These are phyloP conservation scores for Petaurus breviceps DNA, from an alignment of 2,113 vertebrate genomes.

Conservation along the genomic window DNA sequence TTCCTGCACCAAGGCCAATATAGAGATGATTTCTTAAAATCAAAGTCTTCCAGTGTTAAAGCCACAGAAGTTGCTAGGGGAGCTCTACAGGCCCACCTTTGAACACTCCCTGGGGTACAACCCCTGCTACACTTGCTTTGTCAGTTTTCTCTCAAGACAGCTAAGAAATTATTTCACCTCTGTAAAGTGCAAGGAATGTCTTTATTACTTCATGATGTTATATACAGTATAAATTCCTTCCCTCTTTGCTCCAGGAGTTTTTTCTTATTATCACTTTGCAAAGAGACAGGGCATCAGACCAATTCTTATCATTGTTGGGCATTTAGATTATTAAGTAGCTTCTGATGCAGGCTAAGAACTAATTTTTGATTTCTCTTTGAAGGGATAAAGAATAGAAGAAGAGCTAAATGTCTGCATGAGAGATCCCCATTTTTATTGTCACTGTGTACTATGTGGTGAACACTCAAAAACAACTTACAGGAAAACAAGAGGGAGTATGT, in stretches of 20 bases:
- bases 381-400: neutral
- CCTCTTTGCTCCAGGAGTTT: neutral
- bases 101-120: neutral
- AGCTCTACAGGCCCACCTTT: neutral
- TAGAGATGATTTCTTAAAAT: neutral
- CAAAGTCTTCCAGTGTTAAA: neutral
- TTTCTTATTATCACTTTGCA: neutral
- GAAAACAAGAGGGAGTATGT: neutral
- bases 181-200: neutral
- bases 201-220: neutral
- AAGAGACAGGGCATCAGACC: neutral
- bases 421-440: neutral
- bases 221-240: neutral
- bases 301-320: neutral
- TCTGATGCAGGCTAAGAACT: neutral
- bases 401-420: neutral
- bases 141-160: neutral
- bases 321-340: neutral
- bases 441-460: neutral
- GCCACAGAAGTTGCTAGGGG: neutral
- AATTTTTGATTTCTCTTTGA: neutral
- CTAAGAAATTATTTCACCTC: neutral
- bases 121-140: neutral
- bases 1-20: neutral
- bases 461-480: neutral